These are phyloP conservation scores for Bucco capensis DNA, from an alignment of 2,113 vertebrate species.

Conservation along the genomic window DNA sequence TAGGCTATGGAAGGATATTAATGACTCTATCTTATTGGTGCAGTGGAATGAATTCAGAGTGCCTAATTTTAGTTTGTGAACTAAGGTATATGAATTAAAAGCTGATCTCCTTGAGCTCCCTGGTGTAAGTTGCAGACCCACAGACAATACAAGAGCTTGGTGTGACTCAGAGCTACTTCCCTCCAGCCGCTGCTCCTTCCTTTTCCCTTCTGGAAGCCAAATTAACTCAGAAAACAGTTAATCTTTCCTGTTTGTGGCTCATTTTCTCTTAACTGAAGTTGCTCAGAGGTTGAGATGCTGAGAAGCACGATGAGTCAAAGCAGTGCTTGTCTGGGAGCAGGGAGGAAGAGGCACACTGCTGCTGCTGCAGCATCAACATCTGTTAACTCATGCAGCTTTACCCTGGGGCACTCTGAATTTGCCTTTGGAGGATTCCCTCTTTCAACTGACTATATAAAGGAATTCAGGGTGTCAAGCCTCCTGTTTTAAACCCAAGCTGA, in stretches of 20 bases:
- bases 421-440: not conserved
- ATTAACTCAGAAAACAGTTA: not conserved
- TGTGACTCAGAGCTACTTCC: not conserved
- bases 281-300: not conserved
- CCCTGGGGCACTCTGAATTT: not conserved
- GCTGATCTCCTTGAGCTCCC: not conserved
- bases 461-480: not conserved
- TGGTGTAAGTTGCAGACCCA: not conserved
- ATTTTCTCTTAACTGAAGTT: not conserved
- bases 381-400: not conserved
- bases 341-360: rapidly evolving
- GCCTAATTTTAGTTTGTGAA: not conserved
- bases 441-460: not conserved
- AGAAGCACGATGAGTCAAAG: rapidly evolving
- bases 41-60: not conserved
- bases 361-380: not conserved
- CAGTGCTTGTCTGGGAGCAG: not conserved
- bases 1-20: not conserved
- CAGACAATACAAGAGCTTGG: not conserved
- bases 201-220: not conserved
- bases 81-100: not conserved
- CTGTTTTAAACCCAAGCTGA: not conserved
- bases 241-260: not conserved
- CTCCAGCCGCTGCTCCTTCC: not conserved
- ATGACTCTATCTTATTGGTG: not conserved